Evolutionary conservation across 2,888 invertebrate genomes (phyloP).

Genomic region (Neelides folsomi): DNA sequence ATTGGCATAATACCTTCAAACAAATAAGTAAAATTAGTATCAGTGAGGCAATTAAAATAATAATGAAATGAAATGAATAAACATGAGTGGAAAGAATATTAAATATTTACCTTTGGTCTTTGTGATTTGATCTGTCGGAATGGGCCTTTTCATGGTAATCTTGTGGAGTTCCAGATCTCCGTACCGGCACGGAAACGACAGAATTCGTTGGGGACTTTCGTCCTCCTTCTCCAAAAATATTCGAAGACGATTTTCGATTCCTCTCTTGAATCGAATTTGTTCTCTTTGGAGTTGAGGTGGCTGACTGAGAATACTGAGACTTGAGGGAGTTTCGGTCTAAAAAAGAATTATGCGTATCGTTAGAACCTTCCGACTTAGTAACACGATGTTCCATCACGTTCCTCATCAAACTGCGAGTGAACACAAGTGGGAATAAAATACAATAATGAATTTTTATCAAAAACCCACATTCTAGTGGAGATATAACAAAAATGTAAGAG

Average conservation of each 20-base stretch:
- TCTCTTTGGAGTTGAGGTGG: slow-evolving; percentile 32
- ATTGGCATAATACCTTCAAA: slow-evolving; percentile 29
- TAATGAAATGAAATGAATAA: slow-evolving; percentile 2
- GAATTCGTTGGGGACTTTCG: slow-evolving; percentile 30
- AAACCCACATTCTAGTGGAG: no score
- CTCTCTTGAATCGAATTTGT: slow-evolving; percentile 28
- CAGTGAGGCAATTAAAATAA: slow-evolving; percentile 5
- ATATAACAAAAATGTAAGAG: no score
- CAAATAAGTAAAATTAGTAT: slow-evolving; percentile 7
- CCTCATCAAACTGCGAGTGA: not conserved
- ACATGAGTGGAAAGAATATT: no score
- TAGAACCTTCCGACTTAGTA: slow-evolving; percentile 3
- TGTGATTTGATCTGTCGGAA: slow-evolving; percentile 27
- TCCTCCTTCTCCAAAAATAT: slow-evolving; percentile 31
- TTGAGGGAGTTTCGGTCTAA: slow-evolving; percentile 28
- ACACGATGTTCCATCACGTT: not conserved
- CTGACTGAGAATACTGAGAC: slow-evolving; percentile 31
- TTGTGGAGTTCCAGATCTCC: slow-evolving; percentile 30
- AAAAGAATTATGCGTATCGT: slow-evolving; percentile 3
- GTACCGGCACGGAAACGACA: slow-evolving; percentile 30
- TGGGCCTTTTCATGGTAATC: slow-evolving; percentile 29
- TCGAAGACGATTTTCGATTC: slow-evolving; percentile 25
- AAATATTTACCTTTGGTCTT: slow-evolving; percentile 32
- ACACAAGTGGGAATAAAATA: no score
- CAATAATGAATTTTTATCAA: no score